A percentile compares a stretch with the other conserved stretches of the same genome.
phyloP scores from a whole-genome alignment of 2,888 invertebrate genomes.

The Xestoiulus laeticollis region DNA sequence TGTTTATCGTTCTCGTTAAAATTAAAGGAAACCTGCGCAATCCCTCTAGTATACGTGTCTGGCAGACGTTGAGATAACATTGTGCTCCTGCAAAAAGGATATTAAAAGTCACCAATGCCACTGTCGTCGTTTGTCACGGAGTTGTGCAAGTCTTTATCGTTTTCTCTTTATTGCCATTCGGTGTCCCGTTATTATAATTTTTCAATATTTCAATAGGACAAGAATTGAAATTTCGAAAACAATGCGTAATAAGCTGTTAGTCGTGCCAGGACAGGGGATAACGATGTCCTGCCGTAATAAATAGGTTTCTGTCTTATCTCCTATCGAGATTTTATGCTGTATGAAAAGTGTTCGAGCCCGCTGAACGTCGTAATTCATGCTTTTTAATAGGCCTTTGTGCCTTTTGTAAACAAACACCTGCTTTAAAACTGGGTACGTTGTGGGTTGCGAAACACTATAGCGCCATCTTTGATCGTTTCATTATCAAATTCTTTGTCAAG shows the following conservation, averaged over 20 bases:
- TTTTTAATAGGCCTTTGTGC: slow-evolving; percentile 43
- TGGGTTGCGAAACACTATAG: background rate
- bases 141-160: background rate
- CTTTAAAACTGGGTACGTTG: background rate
- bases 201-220: background rate
- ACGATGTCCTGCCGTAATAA: background rate
- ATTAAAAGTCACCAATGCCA: background rate
- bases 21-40: too few relatives aligned
- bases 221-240: background rate
- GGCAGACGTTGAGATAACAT: background rate
- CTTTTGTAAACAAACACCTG: background rate
- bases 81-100: background rate
- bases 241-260: background rate
- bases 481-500: background rate
- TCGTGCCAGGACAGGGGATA: background rate
- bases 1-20: too few relatives aligned
- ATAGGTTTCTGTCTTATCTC: background rate
- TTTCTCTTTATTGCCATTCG: background rate
- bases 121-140: background rate
- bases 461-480: background rate
- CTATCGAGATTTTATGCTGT: slow-evolving; percentile 6
- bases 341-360: background rate
- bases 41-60: too few relatives aligned
- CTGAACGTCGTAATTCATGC: slow-evolving; percentile 19
- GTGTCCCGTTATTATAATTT: background rate